These are phyloP conservation scores for Cynoglossus semilaevis DNA, from an alignment of 2,113 vertebrate genomes.

Conservation along the genomic window DNA sequence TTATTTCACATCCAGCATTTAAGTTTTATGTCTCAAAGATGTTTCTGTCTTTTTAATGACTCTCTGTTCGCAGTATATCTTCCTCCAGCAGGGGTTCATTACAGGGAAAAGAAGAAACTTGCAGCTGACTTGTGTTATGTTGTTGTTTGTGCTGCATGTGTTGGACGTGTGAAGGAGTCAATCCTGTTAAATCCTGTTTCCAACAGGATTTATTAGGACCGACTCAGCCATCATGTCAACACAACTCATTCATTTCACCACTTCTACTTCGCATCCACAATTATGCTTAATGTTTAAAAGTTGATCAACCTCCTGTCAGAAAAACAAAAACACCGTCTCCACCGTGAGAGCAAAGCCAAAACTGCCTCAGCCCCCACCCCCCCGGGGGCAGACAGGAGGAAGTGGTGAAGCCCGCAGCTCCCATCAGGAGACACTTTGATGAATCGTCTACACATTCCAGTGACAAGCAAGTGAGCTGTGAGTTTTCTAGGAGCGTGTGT, in stretches of 20 bases:
- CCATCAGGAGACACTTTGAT: slow-evolving; percentile 71
- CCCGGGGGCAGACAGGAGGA: slow-evolving; percentile 50
- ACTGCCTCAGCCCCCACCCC: slow-evolving; percentile 38
- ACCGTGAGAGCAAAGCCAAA: slow-evolving; percentile 28
- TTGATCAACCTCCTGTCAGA: slow-evolving; percentile 13
- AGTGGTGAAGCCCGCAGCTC: slow-evolving; percentile 45
- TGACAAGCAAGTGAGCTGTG: slow-evolving; percentile 76
- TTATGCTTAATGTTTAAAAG: not conserved
- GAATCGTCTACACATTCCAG: slow-evolving; percentile 75
- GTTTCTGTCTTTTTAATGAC: slow-evolving; percentile 23
- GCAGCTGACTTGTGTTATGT: not conserved
- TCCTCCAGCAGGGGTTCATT: not conserved
- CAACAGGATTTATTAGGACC: no score
- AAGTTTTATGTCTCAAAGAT: slow-evolving; percentile 14
- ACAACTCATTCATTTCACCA: no score
- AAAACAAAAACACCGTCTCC: slow-evolving; percentile 17
- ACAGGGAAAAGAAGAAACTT: not conserved
- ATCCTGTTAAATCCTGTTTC: no score
- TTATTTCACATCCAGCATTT: slow-evolving; percentile 24
- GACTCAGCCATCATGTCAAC: no score
- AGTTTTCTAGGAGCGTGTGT: slow-evolving; percentile 56
- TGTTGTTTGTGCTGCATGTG: not conserved
- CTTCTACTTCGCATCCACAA: not conserved
- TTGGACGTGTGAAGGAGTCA: not conserved
- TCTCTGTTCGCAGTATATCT: slow-evolving; percentile 4